These are phyloP conservation scores for Liasis olivaceus DNA, from an alignment of 2,797 vertebrate species.

Conservation along the genomic window DNA sequence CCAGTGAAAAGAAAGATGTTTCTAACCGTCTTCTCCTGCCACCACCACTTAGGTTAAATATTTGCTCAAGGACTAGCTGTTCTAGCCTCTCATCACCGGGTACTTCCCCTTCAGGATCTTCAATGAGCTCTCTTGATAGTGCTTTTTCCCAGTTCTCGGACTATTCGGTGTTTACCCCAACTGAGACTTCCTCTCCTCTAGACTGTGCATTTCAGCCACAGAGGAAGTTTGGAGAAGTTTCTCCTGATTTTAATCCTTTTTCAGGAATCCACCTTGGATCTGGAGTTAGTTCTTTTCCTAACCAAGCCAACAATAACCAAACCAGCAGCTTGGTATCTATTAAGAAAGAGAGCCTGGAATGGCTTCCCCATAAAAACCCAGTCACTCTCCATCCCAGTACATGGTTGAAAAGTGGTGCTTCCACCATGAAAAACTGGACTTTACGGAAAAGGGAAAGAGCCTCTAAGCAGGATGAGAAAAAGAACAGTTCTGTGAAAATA, in stretches of 20 bases:
- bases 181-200: slow-evolving; percentile 71
- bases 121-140: slow-evolving; percentile 90
- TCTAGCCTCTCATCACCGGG: slow-evolving; percentile 89
- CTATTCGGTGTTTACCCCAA: slow-evolving; percentile 77
- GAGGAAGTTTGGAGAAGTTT: slow-evolving; percentile 65
- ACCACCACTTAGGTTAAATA: slow-evolving; percentile 77
- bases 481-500: slow-evolving; percentile 32
- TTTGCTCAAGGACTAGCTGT: slow-evolving; percentile 80
- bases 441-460: slow-evolving; percentile 73
- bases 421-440: slow-evolving; percentile 73
- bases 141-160: slow-evolving; percentile 93
- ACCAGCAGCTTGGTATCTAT: slow-evolving; percentile 20
- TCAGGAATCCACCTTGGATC: slow-evolving; percentile 50
- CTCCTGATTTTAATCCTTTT: slow-evolving; percentile 61
- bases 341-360: slow-evolving; percentile 64
- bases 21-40: slow-evolving; percentile 71
- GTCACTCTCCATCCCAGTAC: slow-evolving; percentile 81
- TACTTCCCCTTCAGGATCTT: slow-evolving; percentile 88
- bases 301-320: slow-evolving; percentile 31
- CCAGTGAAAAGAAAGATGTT: slow-evolving; percentile 63
- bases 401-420: slow-evolving; percentile 79
- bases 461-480: slow-evolving; percentile 66
- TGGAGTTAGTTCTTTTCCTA: slow-evolving; percentile 54
- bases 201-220: slow-evolving; percentile 69
- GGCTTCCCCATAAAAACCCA: slow-evolving; percentile 62